Base-by-base conservation (phyloP, 2,797 vertebrate genomes). In the Notamacropus eugenii region DNA sequence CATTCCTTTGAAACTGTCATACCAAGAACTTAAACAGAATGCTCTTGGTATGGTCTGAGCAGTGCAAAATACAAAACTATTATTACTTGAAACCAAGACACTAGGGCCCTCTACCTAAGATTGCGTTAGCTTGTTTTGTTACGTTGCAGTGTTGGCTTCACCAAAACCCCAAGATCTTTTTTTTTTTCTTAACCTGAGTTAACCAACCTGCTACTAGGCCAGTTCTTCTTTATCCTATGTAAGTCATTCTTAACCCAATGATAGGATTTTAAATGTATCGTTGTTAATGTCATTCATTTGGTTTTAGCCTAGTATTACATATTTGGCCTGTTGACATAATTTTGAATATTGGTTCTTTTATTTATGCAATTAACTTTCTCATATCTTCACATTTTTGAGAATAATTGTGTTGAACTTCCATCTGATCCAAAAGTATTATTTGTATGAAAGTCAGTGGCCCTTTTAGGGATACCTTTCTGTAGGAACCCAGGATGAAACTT, bases 391-490 rank as follows among this genome's bases (percentile, higher is more conserved):
- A 3, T 50, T 87, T 87, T 87, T 87, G 24, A 87, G 40, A 58
- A 92, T 95, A 94, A 74, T 16, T 90, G 3, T 90, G 87, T 93
- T 94, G 10, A 0, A 90, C 93, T 95, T 95, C 22, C 40, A 62
- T 2, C 40, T 93, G 54, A 90, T 87, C 93, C 96, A n/a, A 92
- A 94, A 29, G 34, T 82, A 54, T 6, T 52, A 91, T 57, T 94
- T 95, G 29, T 91, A 34, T 3, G 93, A 55, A 92, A 87, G 40
- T 55, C 59, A 74, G 91, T 95, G 57, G 34, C n/a, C 54, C 1
- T 24, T 92, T 74, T 29, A 54, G 34, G 40, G 13, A 16, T 31
- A 11, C 0, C 55, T 95, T 93, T 93, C 55, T 55, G 4, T 90
- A 91, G 90, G 40, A 34, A 92, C 5, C 59, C 92, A 56, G 11